A percentile compares a stretch with the other conserved stretches of the same genome.
Conservation (phyloP, 2,888 invertebrate species). For the Drosophila borealis region DNA sequence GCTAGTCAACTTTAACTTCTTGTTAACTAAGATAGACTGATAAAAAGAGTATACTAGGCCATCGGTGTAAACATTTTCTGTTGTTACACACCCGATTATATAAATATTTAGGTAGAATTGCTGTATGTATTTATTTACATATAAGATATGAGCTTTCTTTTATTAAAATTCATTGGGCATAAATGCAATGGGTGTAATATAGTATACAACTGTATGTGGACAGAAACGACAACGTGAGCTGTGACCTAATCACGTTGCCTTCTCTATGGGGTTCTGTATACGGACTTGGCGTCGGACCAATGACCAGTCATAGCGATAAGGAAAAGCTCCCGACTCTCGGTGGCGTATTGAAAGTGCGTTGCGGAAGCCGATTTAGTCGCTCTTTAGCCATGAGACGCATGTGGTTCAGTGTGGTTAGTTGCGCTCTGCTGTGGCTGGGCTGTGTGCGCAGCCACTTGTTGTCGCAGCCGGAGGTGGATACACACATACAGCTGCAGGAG, state of each 20-base stretch:
- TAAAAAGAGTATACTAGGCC: neutral
- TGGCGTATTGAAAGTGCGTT: conserved; percentile 59
- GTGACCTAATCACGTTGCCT: conserved; percentile 56
- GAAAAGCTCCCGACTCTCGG: conserved; percentile 20
- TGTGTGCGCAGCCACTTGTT: conserved; percentile 45
- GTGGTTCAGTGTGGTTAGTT: conserved; percentile 24
- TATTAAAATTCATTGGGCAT: conserved; percentile 29
- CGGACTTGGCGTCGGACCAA: conserved; percentile 30
- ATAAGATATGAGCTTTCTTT: neutral
- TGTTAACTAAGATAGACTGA: neutral
- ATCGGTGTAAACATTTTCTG: neutral
- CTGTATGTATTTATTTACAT: neutral
- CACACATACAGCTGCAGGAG: conserved; percentile 63
- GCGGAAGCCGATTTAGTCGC: conserved; percentile 47
- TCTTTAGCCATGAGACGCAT: conserved; percentile 56
- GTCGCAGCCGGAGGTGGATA: conserved; percentile 53
- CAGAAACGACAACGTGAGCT: conserved; percentile 49
- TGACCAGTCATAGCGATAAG: conserved; percentile 56
- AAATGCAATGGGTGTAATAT: conserved; percentile 6
- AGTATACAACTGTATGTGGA: neutral
- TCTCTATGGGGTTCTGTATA: conserved; percentile 27
- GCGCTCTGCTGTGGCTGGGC: conserved; percentile 28
- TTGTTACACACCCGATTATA: neutral
- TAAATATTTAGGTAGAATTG: neutral
- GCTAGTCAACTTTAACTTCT: neutral